These are phyloP conservation scores for Malachius bipustulatus DNA, from an alignment of 2,888 invertebrate genomes.

Conservation along the genomic window DNA sequence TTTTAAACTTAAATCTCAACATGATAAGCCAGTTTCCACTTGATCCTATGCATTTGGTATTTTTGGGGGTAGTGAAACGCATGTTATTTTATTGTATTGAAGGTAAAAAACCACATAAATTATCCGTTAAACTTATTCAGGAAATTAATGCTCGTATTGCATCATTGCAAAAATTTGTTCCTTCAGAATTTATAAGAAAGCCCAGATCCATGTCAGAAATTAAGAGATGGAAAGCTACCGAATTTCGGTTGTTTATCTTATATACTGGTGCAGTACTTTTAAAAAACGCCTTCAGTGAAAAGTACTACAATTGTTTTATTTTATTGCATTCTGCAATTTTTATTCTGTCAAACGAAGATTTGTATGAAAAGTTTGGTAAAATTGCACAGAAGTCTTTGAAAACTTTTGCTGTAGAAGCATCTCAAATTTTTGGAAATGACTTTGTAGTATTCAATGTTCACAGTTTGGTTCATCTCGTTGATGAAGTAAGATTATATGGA, in stretches of 20 bases:
- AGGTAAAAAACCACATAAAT: constrained; percentile 5
- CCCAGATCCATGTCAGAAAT: not conserved
- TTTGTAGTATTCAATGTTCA: too few species aligned
- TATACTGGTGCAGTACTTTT: not conserved
- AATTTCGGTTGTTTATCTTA: not conserved
- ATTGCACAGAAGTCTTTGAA: too few species aligned
- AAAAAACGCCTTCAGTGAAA: not conserved
- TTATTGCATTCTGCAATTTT: not conserved
- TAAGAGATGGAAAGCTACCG: constrained; percentile 2
- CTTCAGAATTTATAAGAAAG: not conserved
- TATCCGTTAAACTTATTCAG: constrained; percentile 12
- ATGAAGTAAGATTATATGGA: too few species aligned
- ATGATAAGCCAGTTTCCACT: constrained; percentile 11
- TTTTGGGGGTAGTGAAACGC: constrained; percentile 13
- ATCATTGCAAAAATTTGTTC: not conserved
- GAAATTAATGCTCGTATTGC: constrained; percentile 1
- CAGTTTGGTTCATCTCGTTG: too few species aligned
- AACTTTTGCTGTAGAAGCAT: too few species aligned
- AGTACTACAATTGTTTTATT: not conserved
- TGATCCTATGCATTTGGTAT: constrained; percentile 16
- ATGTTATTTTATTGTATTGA: constrained; percentile 11
- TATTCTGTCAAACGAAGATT: constrained; percentile 2
- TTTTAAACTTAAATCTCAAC: not conserved
- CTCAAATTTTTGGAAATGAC: too few species aligned
- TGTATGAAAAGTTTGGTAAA: too few species aligned